Conservation (phyloP, 2,888 invertebrate genomes). For the Ferdinandea cuprea region DNA sequence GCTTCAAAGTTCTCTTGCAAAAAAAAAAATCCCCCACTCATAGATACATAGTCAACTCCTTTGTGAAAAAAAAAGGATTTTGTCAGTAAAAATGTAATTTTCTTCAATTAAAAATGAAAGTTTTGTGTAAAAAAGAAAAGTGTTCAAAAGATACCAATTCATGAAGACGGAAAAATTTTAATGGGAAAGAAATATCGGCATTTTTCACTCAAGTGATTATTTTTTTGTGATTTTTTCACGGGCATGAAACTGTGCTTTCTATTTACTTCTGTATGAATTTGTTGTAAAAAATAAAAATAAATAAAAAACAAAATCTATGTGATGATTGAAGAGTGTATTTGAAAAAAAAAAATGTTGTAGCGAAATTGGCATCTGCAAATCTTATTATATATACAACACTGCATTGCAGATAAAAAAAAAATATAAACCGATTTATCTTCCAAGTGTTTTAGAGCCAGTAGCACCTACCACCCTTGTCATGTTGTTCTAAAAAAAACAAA, state of each 20-base stretch:
- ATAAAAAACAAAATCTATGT: constrained; percentile 5
- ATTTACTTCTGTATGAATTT: constrained; percentile 16
- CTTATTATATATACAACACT: constrained; percentile 41
- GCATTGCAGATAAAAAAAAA: constrained; percentile 74
- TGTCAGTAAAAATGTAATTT: constrained; percentile 40
- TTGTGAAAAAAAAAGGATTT: constrained; percentile 8
- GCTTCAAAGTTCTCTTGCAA: constrained; percentile 22
- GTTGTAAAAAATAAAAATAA: constrained; percentile 6
- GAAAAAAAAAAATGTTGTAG: constrained; percentile 10
- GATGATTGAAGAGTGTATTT: constrained; percentile 1
- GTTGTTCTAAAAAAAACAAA: constrained; percentile 30
- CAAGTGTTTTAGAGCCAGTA: constrained; percentile 24
- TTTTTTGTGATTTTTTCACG: constrained; percentile 31
- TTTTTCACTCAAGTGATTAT: constrained; percentile 3
- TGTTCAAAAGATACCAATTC: constrained; percentile 14
- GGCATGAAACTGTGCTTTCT: constrained; percentile 19
- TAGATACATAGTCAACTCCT: constrained; percentile 43
- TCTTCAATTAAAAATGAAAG: constrained; percentile 6
- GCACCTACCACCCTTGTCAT: constrained; percentile 31
- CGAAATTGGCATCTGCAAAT: constrained; percentile 4
- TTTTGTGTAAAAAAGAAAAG: constrained; percentile 22
- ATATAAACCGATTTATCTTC: constrained; percentile 23
- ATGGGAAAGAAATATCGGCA: constrained; percentile 42
- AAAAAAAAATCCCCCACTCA: constrained; percentile 21
- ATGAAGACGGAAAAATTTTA: constrained; percentile 21